phyloP scores from a whole-genome alignment of 2,113 vertebrate genomes.

The Orientallactaga bullata region DNA sequence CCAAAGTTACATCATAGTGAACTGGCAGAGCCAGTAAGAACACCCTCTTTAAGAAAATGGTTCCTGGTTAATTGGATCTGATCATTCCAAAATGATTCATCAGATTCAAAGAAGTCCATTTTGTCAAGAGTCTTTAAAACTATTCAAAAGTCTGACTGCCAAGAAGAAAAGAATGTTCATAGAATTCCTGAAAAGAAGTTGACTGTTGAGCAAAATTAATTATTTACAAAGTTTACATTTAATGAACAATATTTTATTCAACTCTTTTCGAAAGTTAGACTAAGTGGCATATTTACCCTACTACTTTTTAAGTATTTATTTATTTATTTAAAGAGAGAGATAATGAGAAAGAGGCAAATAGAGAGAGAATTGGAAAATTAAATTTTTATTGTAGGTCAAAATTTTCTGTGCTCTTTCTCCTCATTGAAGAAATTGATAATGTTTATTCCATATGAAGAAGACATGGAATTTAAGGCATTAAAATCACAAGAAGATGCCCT shows the following conservation, averaged over 20 bases:
- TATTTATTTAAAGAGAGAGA: too few species aligned
- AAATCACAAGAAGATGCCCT: constrained; percentile 10
- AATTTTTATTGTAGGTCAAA: constrained; percentile 10
- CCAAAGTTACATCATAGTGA: background rate
- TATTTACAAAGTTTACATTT: constrained; percentile 25
- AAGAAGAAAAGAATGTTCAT: constrained; percentile 65
- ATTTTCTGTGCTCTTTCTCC: background rate
- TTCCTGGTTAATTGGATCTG: background rate
- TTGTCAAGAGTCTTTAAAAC: constrained; percentile 62
- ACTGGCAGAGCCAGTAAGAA: background rate
- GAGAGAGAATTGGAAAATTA: background rate
- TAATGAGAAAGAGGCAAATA: too few species aligned
- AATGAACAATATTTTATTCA: constrained; percentile 28
- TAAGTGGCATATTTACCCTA: constrained; percentile 36
- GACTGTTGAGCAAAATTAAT: constrained; percentile 58
- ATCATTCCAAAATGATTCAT: constrained; percentile 28
- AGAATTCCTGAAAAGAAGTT: constrained; percentile 71
- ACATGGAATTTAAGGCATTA: background rate
- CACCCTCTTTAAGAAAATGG: background rate
- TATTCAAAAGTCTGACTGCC: constrained; percentile 31
- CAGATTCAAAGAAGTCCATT: constrained; percentile 43
- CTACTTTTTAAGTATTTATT: background rate
- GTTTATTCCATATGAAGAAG: constrained; percentile 7
- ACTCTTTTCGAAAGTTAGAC: constrained; percentile 46
- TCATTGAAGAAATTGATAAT: background rate